Percentiles rank a stretch among this genome's conserved stretches.
Conservation (phyloP, 1,140 invertebrate species). For the Ceratoteleas bidentatus region DNA sequence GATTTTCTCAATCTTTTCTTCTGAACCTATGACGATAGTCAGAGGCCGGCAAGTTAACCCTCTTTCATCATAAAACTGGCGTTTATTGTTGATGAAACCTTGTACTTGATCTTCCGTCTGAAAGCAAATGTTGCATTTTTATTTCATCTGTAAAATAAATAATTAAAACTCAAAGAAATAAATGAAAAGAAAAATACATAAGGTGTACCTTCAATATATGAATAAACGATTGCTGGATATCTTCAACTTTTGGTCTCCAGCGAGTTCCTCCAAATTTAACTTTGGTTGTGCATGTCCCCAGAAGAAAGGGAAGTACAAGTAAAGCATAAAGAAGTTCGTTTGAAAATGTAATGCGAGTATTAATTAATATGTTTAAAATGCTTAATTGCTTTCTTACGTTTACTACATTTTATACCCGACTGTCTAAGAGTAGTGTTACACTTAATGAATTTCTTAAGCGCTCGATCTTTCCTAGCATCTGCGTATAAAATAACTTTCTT, state of each 20-base stretch:
- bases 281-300: slow-evolving; percentile 9
- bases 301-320: slow-evolving; percentile 5
- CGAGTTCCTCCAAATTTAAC: not conserved
- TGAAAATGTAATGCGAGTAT: not conserved
- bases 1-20: not conserved
- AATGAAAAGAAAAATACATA: slow-evolving; percentile 2
- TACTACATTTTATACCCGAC: not conserved
- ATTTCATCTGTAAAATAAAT: not conserved
- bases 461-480: slow-evolving; percentile 12
- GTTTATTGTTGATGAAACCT: not conserved
- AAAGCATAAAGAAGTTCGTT: slow-evolving; percentile 2
- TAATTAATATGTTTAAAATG: not conserved
- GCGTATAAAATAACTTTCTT: slow-evolving; percentile 14
- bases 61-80: slow-evolving; percentile 1
- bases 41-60: slow-evolving; percentile 1
- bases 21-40: not conserved
- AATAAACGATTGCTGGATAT: slow-evolving; percentile 5
- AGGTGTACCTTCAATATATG: not conserved
- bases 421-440: slow-evolving; percentile 1
- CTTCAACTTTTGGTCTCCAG: slow-evolving; percentile 16
- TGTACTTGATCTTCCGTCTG: slow-evolving; percentile 17
- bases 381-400: not conserved
- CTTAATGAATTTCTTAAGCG: slow-evolving; percentile 8
- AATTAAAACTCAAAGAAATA: not conserved
- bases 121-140: not conserved